phyloP scores from a whole-genome alignment of 2,888 invertebrate species.

The Papilio elwesi region DNA sequence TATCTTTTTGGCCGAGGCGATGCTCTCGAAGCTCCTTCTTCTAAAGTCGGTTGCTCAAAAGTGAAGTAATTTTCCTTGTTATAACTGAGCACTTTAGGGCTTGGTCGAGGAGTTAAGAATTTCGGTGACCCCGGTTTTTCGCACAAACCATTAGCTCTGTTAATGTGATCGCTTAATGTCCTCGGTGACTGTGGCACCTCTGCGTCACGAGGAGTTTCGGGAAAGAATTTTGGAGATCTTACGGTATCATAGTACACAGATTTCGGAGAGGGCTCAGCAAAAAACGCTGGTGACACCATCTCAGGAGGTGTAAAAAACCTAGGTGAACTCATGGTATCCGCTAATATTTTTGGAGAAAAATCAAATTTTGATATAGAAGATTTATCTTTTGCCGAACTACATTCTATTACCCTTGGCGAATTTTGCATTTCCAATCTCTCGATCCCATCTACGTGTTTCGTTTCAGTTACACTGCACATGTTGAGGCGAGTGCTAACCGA shows the following conservation, averaged over 20 bases:
- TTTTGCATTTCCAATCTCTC: conserved; percentile 74
- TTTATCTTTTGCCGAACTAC: conserved; percentile 75
- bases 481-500: conserved; percentile 76
- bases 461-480: conserved; percentile 71
- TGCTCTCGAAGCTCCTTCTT: conserved; percentile 57
- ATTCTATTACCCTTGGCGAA: conserved; percentile 71
- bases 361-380: conserved; percentile 72
- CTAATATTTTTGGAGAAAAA: conserved; percentile 74
- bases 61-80: conserved; percentile 80
- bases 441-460: conserved; percentile 61
- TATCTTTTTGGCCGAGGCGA: conserved; percentile 70
- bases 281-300: conserved; percentile 74
- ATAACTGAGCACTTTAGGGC: conserved; percentile 73
- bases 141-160: conserved; percentile 64
- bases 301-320: conserved; percentile 79
- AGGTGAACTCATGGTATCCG: conserved; percentile 71
- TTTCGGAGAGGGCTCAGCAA: conserved; percentile 74
- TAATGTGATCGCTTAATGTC: conserved; percentile 66
- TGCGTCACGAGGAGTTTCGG: conserved; percentile 70
- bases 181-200: conserved; percentile 74
- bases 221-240: conserved; percentile 76
- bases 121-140: conserved; percentile 73
- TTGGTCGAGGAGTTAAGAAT: conserved; percentile 64
- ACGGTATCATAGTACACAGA: conserved; percentile 79
- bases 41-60: conserved; percentile 64